These are phyloP conservation scores for Aplocera efformata DNA, from an alignment of 2,888 invertebrate genomes.

Conservation along the genomic window DNA sequence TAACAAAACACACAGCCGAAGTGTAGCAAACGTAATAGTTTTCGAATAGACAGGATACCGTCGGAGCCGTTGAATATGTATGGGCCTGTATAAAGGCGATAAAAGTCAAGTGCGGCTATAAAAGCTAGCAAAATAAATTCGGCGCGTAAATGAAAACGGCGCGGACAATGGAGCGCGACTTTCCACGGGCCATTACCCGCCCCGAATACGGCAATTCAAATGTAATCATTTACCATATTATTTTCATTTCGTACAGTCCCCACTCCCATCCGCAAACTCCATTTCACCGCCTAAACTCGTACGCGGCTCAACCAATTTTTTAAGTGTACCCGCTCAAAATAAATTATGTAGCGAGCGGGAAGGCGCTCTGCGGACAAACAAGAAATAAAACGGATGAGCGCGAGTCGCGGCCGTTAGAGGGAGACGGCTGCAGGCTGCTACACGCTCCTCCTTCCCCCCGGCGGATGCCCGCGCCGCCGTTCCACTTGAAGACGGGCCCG, in stretches of 20 bases:
- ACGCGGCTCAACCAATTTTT: constrained; percentile 71
- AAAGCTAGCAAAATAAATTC: constrained; percentile 53
- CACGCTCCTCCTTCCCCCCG: constrained; percentile 46
- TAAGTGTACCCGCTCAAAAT: constrained; percentile 76
- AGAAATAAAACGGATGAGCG: constrained; percentile 70
- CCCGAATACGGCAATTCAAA: constrained; percentile 68
- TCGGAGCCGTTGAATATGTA: constrained; percentile 62
- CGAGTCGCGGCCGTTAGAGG: constrained; percentile 50
- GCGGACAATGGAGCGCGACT: constrained; percentile 61
- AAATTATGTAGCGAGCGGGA: constrained; percentile 75
- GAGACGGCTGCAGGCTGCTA: constrained; percentile 42
- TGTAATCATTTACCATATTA: constrained; percentile 78
- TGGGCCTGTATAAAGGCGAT: constrained; percentile 53
- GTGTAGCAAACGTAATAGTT: constrained; percentile 41
- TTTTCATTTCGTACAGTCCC: constrained; percentile 59
- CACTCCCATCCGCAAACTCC: constrained; percentile 59
- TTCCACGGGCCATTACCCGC: constrained; percentile 65
- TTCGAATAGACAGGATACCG: constrained; percentile 46
- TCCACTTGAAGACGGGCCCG: constrained; percentile 76
- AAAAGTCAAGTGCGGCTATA: constrained; percentile 52
- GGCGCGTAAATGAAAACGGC: constrained; percentile 59
- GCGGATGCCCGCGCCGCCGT: constrained; percentile 39
- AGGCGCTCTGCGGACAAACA: constrained; percentile 65
- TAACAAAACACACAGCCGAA: constrained; percentile 34
- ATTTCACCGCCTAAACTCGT: constrained; percentile 65